Evolutionary conservation across 2,888 invertebrate species (phyloP).

Genomic region (Chrysina gloriosa): DNA sequence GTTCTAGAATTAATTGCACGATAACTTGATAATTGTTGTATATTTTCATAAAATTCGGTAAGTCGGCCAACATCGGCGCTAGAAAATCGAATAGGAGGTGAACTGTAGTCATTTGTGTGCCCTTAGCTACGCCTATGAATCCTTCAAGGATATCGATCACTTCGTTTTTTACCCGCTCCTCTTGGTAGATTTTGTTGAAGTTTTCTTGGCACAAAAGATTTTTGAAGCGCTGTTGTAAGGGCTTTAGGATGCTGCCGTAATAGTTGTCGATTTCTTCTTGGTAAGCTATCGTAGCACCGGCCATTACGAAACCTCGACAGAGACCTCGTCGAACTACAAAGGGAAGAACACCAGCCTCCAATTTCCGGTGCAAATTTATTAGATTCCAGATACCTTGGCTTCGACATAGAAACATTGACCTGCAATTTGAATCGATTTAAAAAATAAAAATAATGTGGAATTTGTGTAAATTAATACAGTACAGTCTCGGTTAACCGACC

Average conservation of each 20-base stretch:
- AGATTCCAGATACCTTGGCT: constrained; percentile 70
- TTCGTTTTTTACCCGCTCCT: constrained; percentile 74
- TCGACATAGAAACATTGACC: constrained; percentile 69
- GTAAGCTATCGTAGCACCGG: constrained; percentile 68
- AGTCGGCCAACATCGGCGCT: constrained; percentile 74
- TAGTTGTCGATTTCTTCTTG: constrained; percentile 56
- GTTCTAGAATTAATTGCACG: constrained; percentile 79
- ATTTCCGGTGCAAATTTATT: constrained; percentile 67
- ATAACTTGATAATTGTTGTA: constrained; percentile 82
- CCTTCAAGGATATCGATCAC: constrained; percentile 82
- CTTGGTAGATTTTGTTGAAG: constrained; percentile 69
- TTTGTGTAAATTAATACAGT: no score
- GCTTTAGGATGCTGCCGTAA: constrained; percentile 64
- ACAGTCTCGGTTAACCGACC: no score
- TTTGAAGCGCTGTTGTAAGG: constrained; percentile 68
- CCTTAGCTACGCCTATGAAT: constrained; percentile 72
- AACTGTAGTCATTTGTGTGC: constrained; percentile 67
- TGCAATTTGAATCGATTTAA: no score
- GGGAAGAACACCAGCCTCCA: constrained; percentile 68
- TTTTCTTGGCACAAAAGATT: constrained; percentile 67
- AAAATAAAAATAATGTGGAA: neutral
- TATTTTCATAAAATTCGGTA: constrained; percentile 76
- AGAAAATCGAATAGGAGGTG: constrained; percentile 69
- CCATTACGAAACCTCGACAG: constrained; percentile 78
- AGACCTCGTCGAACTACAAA: constrained; percentile 73